These are phyloP conservation scores for Dione juno DNA, from an alignment of 2,888 invertebrate species.

Conservation along the genomic window DNA sequence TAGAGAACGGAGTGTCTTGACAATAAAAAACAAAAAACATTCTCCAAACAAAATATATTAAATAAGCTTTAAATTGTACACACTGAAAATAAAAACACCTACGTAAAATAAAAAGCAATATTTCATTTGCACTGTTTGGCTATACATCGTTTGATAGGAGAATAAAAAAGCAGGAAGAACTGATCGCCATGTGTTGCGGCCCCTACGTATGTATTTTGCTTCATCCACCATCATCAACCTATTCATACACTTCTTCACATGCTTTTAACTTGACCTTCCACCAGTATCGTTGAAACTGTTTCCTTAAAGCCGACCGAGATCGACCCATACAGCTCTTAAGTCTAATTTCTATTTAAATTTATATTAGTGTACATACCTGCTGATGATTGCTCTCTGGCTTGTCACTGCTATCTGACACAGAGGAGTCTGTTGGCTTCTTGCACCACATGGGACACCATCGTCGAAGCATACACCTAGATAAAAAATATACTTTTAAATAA, in stretches of 20 bases:
- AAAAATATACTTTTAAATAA: slow-evolving; percentile 46
- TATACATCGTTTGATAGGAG: neutral
- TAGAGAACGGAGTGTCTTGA: too few species aligned
- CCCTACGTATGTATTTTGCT: too few species aligned
- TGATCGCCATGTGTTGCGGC: too few species aligned
- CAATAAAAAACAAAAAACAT: neutral
- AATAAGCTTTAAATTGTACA: neutral
- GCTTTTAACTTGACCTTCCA: too few species aligned
- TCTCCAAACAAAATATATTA: neutral
- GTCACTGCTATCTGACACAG: slow-evolving; percentile 71
- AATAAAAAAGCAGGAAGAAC: neutral
- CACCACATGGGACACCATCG: slow-evolving; percentile 86
- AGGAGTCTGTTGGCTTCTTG: slow-evolving; percentile 59
- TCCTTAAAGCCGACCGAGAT: too few species aligned
- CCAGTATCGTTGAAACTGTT: too few species aligned
- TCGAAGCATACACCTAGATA: slow-evolving; percentile 86
- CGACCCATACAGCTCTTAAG: too few species aligned
- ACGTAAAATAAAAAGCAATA: slow-evolving; percentile 1
- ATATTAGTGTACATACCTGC: slow-evolving; percentile 57
- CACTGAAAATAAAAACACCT: neutral
- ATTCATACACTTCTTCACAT: too few species aligned
- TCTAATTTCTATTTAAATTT: too few species aligned
- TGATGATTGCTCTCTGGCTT: slow-evolving; percentile 66
- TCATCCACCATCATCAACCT: too few species aligned
- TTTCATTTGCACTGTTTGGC: neutral